phyloP scores from a whole-genome alignment of 1,140 invertebrate genomes.

The Parasteatoda tepidariorum region DNA sequence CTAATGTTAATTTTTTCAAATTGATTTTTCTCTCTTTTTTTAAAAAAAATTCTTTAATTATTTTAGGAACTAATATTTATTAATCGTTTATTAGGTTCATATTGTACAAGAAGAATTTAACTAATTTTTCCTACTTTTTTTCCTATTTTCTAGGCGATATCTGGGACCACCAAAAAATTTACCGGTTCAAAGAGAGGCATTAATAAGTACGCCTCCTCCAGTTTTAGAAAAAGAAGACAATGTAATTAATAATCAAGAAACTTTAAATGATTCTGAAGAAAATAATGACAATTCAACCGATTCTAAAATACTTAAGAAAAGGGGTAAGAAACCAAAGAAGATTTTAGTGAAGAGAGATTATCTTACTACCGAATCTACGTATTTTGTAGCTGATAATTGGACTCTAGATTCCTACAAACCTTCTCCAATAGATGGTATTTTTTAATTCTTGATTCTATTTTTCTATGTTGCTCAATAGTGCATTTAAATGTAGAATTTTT shows the following conservation, averaged over 20 bases:
- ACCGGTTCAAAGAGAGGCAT: background rate
- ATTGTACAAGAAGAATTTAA: no score
- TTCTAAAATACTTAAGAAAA: background rate
- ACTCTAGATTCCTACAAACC: background rate
- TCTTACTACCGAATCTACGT: conserved; percentile 26
- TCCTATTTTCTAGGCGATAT: conserved; percentile 18
- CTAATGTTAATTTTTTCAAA: no score
- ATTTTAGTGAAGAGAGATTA: background rate
- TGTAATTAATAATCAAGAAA: background rate
- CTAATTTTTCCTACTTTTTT: no score
- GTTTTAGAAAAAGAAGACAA: background rate
- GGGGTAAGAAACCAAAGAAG: background rate
- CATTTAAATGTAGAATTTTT: background rate
- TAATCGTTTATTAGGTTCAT: no score
- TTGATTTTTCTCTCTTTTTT: no score
- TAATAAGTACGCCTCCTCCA: background rate
- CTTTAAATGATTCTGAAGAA: background rate
- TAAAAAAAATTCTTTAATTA: no score
- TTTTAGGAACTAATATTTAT: no score
- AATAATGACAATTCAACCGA: background rate
- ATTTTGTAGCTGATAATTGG: conserved; percentile 20
- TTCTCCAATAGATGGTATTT: conserved; percentile 37
- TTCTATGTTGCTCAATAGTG: background rate
- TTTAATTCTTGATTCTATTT: background rate
- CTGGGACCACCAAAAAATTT: conserved; percentile 31